Conservation (phyloP, 2,888 invertebrate species). For the Melieria crassipennis region DNA sequence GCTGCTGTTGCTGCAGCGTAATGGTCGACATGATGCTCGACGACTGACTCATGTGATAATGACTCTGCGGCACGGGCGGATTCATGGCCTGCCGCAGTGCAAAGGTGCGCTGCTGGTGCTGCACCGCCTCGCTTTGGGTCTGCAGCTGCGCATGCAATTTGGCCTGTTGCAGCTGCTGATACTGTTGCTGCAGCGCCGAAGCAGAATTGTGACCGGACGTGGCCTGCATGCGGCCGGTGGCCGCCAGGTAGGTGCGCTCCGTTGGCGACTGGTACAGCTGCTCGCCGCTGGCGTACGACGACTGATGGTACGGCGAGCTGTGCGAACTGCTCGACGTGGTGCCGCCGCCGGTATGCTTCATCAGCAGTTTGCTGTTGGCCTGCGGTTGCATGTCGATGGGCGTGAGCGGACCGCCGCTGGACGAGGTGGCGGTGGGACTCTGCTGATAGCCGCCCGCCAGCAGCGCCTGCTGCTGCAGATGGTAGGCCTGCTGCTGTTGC, state of each 20-base stretch:
- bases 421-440: constrained; percentile 59
- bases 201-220: constrained; percentile 56
- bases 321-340: constrained; percentile 56
- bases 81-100: constrained; percentile 72
- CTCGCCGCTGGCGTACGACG: constrained; percentile 65
- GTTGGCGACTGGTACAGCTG: constrained; percentile 65
- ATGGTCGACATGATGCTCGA: constrained; percentile 60
- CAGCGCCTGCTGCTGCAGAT: constrained; percentile 38
- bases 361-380: constrained; percentile 51
- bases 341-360: constrained; percentile 47
- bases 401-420: constrained; percentile 57
- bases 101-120: constrained; percentile 74
- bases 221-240: constrained; percentile 55
- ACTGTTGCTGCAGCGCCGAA: constrained; percentile 68
- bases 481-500: constrained; percentile 40
- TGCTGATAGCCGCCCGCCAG: constrained; percentile 50
- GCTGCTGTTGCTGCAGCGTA: constrained; percentile 52
- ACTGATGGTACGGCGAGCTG: constrained; percentile 68
- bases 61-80: constrained; percentile 68
- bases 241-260: constrained; percentile 70
- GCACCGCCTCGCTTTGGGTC: constrained; percentile 73
- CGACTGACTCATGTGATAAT: constrained; percentile 64
- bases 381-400: constrained; percentile 63
- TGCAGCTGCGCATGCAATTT: constrained; percentile 73
- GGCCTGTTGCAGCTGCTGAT: constrained; percentile 74